Evolutionary conservation across 2,888 invertebrate species (phyloP), one percentile per base, ranked within the genome.

Genomic region (Drosophila stalkeri): DNA sequence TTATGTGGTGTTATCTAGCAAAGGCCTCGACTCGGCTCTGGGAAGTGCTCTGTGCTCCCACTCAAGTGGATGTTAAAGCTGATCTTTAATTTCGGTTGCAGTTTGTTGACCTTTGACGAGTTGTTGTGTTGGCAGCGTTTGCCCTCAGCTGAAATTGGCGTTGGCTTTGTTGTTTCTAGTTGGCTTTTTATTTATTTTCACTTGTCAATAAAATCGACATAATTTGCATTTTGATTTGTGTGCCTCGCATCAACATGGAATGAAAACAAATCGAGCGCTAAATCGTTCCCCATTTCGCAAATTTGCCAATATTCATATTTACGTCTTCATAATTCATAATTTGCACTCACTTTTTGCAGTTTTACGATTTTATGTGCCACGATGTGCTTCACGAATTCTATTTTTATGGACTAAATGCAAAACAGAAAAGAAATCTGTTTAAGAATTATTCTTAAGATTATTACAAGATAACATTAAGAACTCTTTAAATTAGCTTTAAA

Each of bases 191-290:
- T 81, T 83, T 83, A 81, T 83, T 86, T 83, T 75, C 57, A 64
- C 71, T 83, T 86, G 82, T 84, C 82, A 81, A 78, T 74, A 74
- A 86, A 84, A 81, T 82, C 78, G 84, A 83, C 84, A 80, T 77
- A 52, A 77, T 81, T 81, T 61, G 46, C 64, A 67, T 80, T 79
- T 75, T 75, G 86, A 79, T 79, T 84, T 84, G 64, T 84, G 62
- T 49, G 75, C 63, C 41, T 33, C 59, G 41, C 73, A 77, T 71
- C 75, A 85, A 82, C 72, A 75, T 51, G 43, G 49, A 64, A 69
- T 64, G 66, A 71, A 85, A 78, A 85, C 82, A 81, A 81, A 81
- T 68, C 75, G 67, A 37, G 9, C 14, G 55, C 70, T 37, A 72
- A 78, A 81, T 82, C 86, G 81, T 68, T 75, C 71, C 68, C 67